Evolutionary conservation across 2,113 vertebrate species (phyloP), one percentile per base, ranked within the genome.

Genomic region (Lepisosteus oculatus): DNA sequence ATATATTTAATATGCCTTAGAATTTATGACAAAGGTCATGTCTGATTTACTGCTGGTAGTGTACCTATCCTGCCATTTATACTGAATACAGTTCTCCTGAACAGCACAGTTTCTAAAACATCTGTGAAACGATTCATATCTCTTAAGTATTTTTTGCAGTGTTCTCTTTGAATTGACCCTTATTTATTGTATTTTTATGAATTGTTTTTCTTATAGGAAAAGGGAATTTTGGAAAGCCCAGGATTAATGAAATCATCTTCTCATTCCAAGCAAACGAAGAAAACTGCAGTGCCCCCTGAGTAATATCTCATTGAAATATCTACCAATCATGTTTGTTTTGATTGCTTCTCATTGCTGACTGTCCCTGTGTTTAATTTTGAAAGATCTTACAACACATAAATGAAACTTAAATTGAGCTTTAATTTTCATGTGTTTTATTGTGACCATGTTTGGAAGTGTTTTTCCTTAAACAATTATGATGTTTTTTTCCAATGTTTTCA

Each of bases 191-290:
- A 6, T 9, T 51, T 51, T 51, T 43, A 65, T 11, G 17, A 14
- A 13, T 29, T 63, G 6, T 63, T n/a, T 14, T 43, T 75, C 45
- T 74, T 65, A 3, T 14, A 77, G 74, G 72, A 70, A 43, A 75
- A 73, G 68, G 57, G 68, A 55, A n/a, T 29, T 41, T 43, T 74
- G 15, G 66, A 43, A 76, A 42, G 67, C 43, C 11, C 41, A 3
- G 76, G 59, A 9, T 51, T 70, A 42, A 17, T 13, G 3, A 87
- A 84, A 66, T 71, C 77, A 63, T 0, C 71, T 59, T 79, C 43
- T 56, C 82, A 78, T 71, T 74, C 67, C 29, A 70, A 41, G 42
- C 17, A 64, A 64, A 41, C 3, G 2, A 64, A 72, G 74, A 57
- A 45, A 70, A 61, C 72, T 57, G 47, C 55, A 3, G 51, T 15